These are phyloP conservation scores for Drosophila rhopaloa DNA, from an alignment of 1,140 invertebrate species.

Conservation along the genomic window DNA sequence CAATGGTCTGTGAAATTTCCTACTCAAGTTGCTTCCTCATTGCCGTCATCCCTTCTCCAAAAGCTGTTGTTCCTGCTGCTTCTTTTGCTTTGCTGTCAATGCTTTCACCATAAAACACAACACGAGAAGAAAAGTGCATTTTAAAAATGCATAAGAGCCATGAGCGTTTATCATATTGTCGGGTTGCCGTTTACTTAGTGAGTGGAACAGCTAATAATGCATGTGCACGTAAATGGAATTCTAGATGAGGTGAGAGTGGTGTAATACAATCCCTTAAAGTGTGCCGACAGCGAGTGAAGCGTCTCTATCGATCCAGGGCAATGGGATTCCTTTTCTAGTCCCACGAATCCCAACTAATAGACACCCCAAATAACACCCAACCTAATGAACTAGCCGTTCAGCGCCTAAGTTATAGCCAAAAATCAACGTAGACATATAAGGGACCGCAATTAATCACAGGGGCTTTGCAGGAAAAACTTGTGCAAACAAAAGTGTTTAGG, in stretches of 20 bases:
- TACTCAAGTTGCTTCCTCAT: constrained; percentile 50
- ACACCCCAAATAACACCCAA: constrained; percentile 19
- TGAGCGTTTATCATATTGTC: constrained; percentile 66
- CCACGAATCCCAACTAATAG: constrained; percentile 33
- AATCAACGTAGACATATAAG: constrained; percentile 69
- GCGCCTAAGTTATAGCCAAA: constrained; percentile 60
- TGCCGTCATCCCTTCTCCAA: constrained; percentile 25
- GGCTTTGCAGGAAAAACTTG: constrained; percentile 64
- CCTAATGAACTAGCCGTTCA: constrained; percentile 68
- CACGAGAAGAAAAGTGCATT: constrained; percentile 72
- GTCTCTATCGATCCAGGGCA: background rate
- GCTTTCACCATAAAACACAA: constrained; percentile 69
- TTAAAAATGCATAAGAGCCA: constrained; percentile 76
- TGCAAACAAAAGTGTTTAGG: constrained; percentile 69
- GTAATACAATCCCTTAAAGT: constrained; percentile 28
- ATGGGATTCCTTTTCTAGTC: background rate
- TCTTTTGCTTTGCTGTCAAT: constrained; percentile 55
- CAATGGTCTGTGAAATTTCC: constrained; percentile 74
- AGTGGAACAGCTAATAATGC: constrained; percentile 40
- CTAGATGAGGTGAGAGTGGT: constrained; percentile 40
- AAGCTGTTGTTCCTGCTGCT: constrained; percentile 19
- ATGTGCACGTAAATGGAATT: constrained; percentile 66
- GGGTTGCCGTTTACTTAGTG: constrained; percentile 52
- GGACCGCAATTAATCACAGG: constrained; percentile 69
- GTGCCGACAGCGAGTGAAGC: constrained; percentile 2